phyloP scores from a whole-genome alignment of 2,113 vertebrate species.

The Notarius lentiginosus region DNA sequence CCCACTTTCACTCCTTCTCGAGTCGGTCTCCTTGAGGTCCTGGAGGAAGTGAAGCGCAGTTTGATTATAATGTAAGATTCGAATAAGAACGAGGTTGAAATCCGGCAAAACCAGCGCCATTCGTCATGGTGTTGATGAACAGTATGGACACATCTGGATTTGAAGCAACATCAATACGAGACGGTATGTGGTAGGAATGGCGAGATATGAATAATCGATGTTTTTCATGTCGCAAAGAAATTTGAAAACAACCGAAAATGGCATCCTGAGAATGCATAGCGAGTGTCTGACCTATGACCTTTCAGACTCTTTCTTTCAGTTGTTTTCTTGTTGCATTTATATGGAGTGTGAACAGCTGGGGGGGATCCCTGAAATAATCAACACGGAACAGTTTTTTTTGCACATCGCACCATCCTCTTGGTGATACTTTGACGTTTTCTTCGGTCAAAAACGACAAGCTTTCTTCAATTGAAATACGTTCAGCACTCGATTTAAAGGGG shows the following conservation, averaged over 20 bases:
- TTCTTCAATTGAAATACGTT: not conserved
- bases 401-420: not conserved
- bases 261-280: not conserved
- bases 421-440: not conserved
- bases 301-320: not conserved
- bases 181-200: not conserved
- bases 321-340: not conserved
- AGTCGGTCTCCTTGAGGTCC: constrained; percentile 91
- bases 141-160: no score
- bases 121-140: no score
- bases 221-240: not conserved
- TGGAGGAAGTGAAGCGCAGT: constrained; percentile 58
- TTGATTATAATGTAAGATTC: not conserved
- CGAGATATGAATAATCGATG: not conserved
- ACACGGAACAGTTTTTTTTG: not conserved
- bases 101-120: no score
- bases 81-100: not conserved
- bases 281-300: not conserved
- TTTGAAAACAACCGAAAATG: not conserved
- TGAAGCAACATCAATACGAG: no score
- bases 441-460: not conserved
- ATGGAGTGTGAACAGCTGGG: not conserved
- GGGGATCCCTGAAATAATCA: no score
- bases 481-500: not conserved
- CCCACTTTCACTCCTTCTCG: constrained; percentile 80